Evolutionary conservation across 2,797 vertebrate species (phyloP), one percentile per base, ranked within the genome.

Genomic region (Falco columbarius): DNA sequence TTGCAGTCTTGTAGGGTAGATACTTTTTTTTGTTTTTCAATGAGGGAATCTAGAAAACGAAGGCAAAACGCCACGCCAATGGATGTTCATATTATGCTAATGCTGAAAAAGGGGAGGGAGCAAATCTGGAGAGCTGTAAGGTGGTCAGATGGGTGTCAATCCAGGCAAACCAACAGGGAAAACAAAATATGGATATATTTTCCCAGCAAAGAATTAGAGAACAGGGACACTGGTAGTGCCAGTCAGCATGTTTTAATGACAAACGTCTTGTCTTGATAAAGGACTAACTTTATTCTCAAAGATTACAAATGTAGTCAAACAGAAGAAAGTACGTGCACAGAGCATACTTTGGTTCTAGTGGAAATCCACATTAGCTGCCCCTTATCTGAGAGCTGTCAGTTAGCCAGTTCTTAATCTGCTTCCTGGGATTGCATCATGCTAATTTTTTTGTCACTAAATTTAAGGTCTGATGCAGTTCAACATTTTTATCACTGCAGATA

Each of bases 371-470:
- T 14, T 0, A 24, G 70, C 76, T 79, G 65, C 95, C 89, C 71
- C 0, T 0, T 73, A 81, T 71, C 87, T 5, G 10, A 92, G 89
- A 71, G 82, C 87, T 94, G 95, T 92, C 94, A 94, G 27, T 91
- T 82, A 87, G 91, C 85, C 93, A 93, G 91, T 72, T 95, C 93
- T 95, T 85, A 7, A 94, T 63, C 94, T 74, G 68, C 96, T 96
- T 95, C 94, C 95, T 96, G 96, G 72, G 54, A 96, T 92, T 97
- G 96, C 96, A 95, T 95, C 96, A 96, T 94, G 65, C 91, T 92
- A 52, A 46, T 84, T 76, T 82, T 72, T 91, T 73, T 65, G 95
- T 89, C 96, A 96, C 95, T 96, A 97, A 87, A 96, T 96, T 96
- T 97, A 94, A 96, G 94, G 91, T 65, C 94, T 97, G 96, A 96